Percentiles rank a stretch among this genome's conserved stretches.
Conservation (phyloP, 2,113 vertebrate species). For the Callospermophilus lateralis region DNA sequence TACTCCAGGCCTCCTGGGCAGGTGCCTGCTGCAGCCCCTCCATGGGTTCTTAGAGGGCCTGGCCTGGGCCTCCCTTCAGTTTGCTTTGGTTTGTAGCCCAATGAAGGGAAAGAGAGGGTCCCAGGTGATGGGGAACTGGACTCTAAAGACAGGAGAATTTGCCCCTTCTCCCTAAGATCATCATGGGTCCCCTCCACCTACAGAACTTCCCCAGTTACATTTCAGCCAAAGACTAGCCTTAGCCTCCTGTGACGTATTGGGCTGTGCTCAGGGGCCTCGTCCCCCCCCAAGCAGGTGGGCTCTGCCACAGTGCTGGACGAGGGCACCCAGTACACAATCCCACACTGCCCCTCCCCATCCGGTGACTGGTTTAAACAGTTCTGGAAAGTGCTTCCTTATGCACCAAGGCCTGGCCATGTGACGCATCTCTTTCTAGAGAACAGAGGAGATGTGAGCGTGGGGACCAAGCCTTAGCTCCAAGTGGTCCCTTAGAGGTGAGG, state of each 20-base stretch:
- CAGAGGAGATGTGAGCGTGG: no score
- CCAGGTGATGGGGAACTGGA: background rate
- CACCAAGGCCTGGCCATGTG: background rate
- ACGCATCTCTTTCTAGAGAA: background rate
- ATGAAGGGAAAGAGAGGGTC: background rate
- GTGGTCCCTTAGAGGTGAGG: background rate
- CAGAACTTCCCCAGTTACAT: background rate
- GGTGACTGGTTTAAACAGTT: slow-evolving; percentile 48
- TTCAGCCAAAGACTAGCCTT: background rate
- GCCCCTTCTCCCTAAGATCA: background rate
- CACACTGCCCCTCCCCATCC: background rate
- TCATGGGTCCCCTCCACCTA: background rate
- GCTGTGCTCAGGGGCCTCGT: background rate
- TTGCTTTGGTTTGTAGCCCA: background rate
- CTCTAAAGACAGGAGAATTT: background rate
- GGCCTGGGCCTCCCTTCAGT: background rate
- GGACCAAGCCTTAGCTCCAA: background rate
- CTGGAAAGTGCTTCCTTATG: slow-evolving; percentile 13
- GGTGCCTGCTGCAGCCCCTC: background rate
- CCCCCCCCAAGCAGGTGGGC: background rate
- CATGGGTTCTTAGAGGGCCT: background rate
- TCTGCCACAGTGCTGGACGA: background rate
- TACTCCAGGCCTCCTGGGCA: background rate
- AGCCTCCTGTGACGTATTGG: background rate
- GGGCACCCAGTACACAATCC: background rate